These are phyloP conservation scores for Drosophila burlai DNA, from an alignment of 1,140 invertebrate species.

Conservation along the genomic window DNA sequence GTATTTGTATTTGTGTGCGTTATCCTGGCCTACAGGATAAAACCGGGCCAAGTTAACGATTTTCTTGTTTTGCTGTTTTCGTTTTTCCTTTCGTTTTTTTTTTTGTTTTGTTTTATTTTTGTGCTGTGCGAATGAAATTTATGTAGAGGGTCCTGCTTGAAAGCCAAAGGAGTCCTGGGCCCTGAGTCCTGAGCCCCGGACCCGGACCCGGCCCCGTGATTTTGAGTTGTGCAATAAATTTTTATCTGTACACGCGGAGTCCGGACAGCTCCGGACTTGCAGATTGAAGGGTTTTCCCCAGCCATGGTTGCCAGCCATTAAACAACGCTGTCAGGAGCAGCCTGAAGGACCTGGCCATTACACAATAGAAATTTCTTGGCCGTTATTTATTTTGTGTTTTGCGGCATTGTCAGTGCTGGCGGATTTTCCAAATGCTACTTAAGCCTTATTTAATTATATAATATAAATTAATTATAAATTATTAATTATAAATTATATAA, in stretches of 20 bases:
- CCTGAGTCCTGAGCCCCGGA: not conserved
- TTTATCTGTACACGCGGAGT: constrained; percentile 79
- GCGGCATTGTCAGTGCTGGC: constrained; percentile 13
- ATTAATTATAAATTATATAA: too few relatives aligned
- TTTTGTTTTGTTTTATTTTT: not conserved
- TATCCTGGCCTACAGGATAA: constrained; percentile 45
- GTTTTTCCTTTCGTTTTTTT: not conserved
- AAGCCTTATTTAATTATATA: too few relatives aligned
- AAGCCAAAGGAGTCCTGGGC: constrained; percentile 29
- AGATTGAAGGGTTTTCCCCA: constrained; percentile 16
- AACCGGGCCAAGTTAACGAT: constrained; percentile 70
- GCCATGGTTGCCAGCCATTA: constrained; percentile 56
- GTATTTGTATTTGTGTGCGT: constrained; percentile 13
- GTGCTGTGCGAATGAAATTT: constrained; percentile 61
- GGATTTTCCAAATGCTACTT: not conserved
- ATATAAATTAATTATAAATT: too few relatives aligned
- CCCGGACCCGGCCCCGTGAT: constrained; percentile 55
- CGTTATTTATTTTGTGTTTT: constrained; percentile 27
- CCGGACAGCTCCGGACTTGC: constrained; percentile 32
- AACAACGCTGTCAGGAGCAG: constrained; percentile 74
- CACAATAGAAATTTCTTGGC: constrained; percentile 64
- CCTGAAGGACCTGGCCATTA: constrained; percentile 68
- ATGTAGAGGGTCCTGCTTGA: constrained; percentile 36
- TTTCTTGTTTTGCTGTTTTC: constrained; percentile 51
- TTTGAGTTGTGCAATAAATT: constrained; percentile 84